Percentiles rank a stretch among this genome's conserved stretches.
Conservation (phyloP, 2,888 invertebrate genomes). For the Phragmatobia fuliginosa region DNA sequence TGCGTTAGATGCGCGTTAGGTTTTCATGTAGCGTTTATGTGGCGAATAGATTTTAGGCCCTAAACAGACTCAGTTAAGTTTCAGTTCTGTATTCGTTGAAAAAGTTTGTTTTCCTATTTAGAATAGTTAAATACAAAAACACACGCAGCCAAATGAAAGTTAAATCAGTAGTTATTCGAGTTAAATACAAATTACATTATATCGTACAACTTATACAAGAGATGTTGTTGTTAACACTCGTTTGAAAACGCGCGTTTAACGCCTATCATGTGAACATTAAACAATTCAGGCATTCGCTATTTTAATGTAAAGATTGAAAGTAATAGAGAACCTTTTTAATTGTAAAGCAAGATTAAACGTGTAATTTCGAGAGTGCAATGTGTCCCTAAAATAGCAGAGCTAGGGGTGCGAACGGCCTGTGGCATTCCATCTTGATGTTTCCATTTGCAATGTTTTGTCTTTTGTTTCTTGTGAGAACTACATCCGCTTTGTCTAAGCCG, state of each 20-base stretch:
- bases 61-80: too few relatives aligned
- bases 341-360: not conserved
- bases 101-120: too few relatives aligned
- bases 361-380: not conserved
- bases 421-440: conserved; percentile 57
- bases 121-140: too few relatives aligned
- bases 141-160: too few relatives aligned
- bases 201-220: too few relatives aligned
- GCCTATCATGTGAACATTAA: not conserved
- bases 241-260: not conserved
- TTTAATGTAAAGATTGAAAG: not conserved
- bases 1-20: too few relatives aligned
- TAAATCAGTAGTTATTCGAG: too few relatives aligned
- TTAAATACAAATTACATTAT: too few relatives aligned
- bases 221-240: too few relatives aligned
- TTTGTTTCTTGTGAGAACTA: conserved; percentile 74
- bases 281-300: not conserved
- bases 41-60: too few relatives aligned
- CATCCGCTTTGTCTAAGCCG: conserved; percentile 72
- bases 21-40: too few relatives aligned
- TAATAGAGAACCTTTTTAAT: not conserved
- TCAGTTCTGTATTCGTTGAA: too few relatives aligned
- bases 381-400: conserved; percentile 5
- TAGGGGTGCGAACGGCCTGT: conserved; percentile 23
- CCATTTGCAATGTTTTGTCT: conserved; percentile 73